phyloP scores from a whole-genome alignment of 2,113 vertebrate species.

The Desmodus rotundus region DNA sequence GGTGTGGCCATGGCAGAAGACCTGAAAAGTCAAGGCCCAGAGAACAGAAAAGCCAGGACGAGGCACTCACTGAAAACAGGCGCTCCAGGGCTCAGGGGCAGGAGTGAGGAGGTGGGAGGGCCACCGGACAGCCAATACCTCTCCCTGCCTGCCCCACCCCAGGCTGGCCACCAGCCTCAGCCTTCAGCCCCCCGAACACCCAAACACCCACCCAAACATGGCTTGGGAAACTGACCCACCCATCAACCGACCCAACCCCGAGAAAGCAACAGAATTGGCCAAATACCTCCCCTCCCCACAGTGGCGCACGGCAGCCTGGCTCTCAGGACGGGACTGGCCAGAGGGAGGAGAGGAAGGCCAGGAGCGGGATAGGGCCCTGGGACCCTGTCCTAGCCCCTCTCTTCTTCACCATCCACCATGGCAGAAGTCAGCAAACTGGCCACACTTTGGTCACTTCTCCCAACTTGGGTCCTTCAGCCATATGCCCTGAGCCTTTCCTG shows the following conservation, averaged over 20 bases:
- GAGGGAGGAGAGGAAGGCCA: not conserved
- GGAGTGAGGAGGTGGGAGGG: not conserved
- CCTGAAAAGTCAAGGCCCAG: not conserved
- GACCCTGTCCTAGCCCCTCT: not conserved
- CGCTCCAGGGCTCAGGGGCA: not conserved
- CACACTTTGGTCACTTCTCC: conserved; percentile 56
- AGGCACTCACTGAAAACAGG: not conserved
- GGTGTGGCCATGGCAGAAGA: not conserved
- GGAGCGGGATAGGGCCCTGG: not conserved
- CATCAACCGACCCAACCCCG: not conserved
- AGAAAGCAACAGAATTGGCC: not conserved
- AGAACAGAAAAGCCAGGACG: not conserved
- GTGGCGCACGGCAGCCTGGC: not conserved
- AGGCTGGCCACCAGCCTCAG: not conserved
- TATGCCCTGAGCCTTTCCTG: conserved; percentile 35
- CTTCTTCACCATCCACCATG: not conserved
- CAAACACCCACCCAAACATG: not conserved
- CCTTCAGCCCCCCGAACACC: not conserved
- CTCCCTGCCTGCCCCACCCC: not conserved
- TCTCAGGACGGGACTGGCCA: not conserved
- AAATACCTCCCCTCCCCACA: not conserved
- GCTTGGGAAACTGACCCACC: not conserved
- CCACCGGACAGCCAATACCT: not conserved
- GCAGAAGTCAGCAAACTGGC: not conserved
- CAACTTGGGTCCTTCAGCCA: conserved; percentile 11